Evolutionary conservation across 2,797 vertebrate genomes (phyloP), one percentile per base, ranked within the genome.

Genomic region (Hafferia zeledoni): DNA sequence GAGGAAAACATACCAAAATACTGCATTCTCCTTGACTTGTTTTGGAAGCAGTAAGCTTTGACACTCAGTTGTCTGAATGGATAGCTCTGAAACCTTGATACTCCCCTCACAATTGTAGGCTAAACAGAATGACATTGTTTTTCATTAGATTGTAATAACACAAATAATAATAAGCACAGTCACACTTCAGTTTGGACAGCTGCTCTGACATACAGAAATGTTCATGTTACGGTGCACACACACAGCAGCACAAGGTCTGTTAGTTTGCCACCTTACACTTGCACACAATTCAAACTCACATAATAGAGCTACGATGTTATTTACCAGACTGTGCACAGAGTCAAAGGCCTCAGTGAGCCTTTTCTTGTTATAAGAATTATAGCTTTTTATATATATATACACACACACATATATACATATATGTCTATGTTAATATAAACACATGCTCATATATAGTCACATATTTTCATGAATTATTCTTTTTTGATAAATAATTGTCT

Each of bases 321-420:
- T 80, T 74, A 72, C 11, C 17, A 75, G 44, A 3, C 41, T 46
- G 6, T 17, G 46, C 10, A 71, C 14, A 39, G 49, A 47, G 55
- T 59, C 25, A 43, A 81, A 87, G 39, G 28, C 69, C 23, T 30
- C 23, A 23, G 33, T 6, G 4, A 35, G n/a, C 7, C 35, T 87
- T 35, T 57, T 47, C 23, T 49, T 46, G 10, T 17, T 52, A 44
- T 3, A 64, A 39, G 19, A 69, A 61, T 11, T 35, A 24, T 12
- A 69, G 6, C 1, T 22, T 53, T 18, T 37, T 9, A 20, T 2
- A 47, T 18, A 33, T 5, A 46, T 17, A 39, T 10, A 43, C 17
- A 43, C 1, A 50, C 3, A 33, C 1, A 31, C 2, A 52, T 2
- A 49, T 1, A 56, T 4, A 27, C 2, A 28, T 3, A 9, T 2